These are phyloP conservation scores for Maniola hyperantus DNA, from an alignment of 2,888 invertebrate genomes.

Conservation along the genomic window DNA sequence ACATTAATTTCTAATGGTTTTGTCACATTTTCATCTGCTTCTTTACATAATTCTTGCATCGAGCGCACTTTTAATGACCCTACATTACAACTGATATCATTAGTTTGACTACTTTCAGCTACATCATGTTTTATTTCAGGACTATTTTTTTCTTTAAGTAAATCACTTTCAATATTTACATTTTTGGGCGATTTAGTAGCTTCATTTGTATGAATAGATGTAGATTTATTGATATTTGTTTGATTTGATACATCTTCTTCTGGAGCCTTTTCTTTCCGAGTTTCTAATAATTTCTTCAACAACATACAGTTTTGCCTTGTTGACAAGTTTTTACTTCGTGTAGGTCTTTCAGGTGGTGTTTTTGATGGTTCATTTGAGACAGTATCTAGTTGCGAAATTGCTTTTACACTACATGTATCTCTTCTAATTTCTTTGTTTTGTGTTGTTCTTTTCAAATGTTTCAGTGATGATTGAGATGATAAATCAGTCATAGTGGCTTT, in stretches of 20 bases:
- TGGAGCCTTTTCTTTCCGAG: slow-evolving; percentile 58
- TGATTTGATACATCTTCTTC: slow-evolving; percentile 50
- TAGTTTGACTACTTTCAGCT: slow-evolving; percentile 43
- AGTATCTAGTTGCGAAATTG: slow-evolving; percentile 28
- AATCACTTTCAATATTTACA: slow-evolving; percentile 31
- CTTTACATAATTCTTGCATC: slow-evolving; percentile 56
- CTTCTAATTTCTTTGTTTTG: slow-evolving; percentile 24
- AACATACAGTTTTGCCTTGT: slow-evolving; percentile 67
- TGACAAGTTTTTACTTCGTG: slow-evolving; percentile 35
- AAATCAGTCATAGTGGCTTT: slow-evolving; percentile 15
- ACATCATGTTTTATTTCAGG: slow-evolving; percentile 28
- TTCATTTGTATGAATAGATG: slow-evolving; percentile 36
- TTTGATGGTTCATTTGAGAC: slow-evolving; percentile 25
- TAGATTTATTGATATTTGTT: slow-evolving; percentile 48
- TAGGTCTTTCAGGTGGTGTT: slow-evolving; percentile 27
- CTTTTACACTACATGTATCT: slow-evolving; percentile 14
- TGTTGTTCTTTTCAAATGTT: slow-evolving; percentile 13
- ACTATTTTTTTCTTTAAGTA: slow-evolving; percentile 32
- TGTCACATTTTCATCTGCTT: slow-evolving; percentile 60
- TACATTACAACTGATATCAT: slow-evolving; percentile 36
- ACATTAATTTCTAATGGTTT: slow-evolving; percentile 78
- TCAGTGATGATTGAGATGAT: slow-evolving; percentile 7
- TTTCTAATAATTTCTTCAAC: slow-evolving; percentile 72
- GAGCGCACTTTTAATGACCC: slow-evolving; percentile 45
- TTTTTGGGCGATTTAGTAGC: slow-evolving; percentile 32